Evolutionary conservation across 2,888 invertebrate genomes (phyloP), one percentile per base, ranked within the genome.

Genomic region (Melikaiella ostensackeni): DNA sequence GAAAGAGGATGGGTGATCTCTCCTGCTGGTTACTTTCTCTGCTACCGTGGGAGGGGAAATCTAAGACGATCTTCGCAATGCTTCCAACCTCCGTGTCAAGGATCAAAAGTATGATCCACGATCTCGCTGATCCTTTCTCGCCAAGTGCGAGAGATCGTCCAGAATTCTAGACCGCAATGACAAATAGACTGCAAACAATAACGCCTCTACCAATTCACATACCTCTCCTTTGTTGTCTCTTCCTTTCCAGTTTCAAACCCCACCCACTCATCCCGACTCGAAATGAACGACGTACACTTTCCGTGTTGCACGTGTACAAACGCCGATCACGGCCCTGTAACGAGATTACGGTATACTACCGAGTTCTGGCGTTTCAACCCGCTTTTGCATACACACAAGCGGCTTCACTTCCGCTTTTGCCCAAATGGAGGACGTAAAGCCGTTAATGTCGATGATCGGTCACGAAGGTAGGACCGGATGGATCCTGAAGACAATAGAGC

Each of bases 391-490:
- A 84, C 78, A 83, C 30, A 84, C 79, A 84, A 82, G 81, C 84
- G 82, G 81, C 82, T 80, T 83, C 84, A 87, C 88, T 89, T 88
- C 87, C 87, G 87, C 85, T 87, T 87, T 85, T 85, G 84, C 85
- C 87, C 82, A 88, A 89, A 89, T 88, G 83, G 87, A 89, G 88
- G 88, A 88, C 88, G 86, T 80, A 80, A 81, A 84, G 86, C 86
- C 86, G 86, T 86, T 87, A 87, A 79, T 81, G 81, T 83, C 81
- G 82, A 83, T 84, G 84, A 84, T 84, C 85, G 83, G 84, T 81
- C 81, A 82, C 84, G 83, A 83, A 80, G 78, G 77, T 81, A 80
- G 76, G 79, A 76, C 79, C 78, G 78, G 81, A 64, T 74, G 24
- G 59, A 30, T 38, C 59, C 46, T 50, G 75, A 77, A 77, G 59